Evolutionary conservation across 2,888 invertebrate species (phyloP), one percentile per base, ranked within the genome.

Genomic region (Stenchaetothrips biformis): DNA sequence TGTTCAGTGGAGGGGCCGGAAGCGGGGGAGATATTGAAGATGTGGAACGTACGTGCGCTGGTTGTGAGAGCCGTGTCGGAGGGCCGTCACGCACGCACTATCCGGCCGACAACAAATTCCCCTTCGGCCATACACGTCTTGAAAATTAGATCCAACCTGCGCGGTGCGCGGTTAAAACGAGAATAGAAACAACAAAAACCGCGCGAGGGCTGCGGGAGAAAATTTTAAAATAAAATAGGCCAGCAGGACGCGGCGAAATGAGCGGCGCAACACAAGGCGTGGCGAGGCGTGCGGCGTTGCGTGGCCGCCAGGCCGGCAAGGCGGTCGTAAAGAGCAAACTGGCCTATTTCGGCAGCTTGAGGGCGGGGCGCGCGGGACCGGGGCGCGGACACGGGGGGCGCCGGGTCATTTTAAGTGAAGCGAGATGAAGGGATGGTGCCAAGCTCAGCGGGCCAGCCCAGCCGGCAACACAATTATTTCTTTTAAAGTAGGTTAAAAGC

Each of bases 381-480:
- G 90, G 90, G 84, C 88, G 89, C 67, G 88, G 88, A 84, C 88
- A 79, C 89, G 79, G 88, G 87, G 86, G 89, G 85, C 88, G 88
- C 88, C 83, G 88, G 86, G 53, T 53, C 13, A 53, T 37, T 37
- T 37, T 37, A 37, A 37, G 37, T 37, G 37, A 37, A 37, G 37
- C 37, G 37, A 37, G 37, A 37, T 37, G 37, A 37, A 37, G 37
- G 37, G 37, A 37, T 37, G 37, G 37, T 37, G 82, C 37, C 37
- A 37, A 37, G 37, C 37, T 37, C 37, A 4, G 1, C 37, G 37
- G 37, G 37, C 37, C 37, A 37, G 53, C 53, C 53, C 53, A 53
- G 18, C 53, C 13, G 67, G 3, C n/a, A 67, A 67, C 67, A 67
- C 67, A 67, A 67, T 67, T 67, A 67, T 21, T 67, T 67, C 21